Conservation (phyloP, 2,113 vertebrate genomes). For the Cephalopholis sonnerati region DNA sequence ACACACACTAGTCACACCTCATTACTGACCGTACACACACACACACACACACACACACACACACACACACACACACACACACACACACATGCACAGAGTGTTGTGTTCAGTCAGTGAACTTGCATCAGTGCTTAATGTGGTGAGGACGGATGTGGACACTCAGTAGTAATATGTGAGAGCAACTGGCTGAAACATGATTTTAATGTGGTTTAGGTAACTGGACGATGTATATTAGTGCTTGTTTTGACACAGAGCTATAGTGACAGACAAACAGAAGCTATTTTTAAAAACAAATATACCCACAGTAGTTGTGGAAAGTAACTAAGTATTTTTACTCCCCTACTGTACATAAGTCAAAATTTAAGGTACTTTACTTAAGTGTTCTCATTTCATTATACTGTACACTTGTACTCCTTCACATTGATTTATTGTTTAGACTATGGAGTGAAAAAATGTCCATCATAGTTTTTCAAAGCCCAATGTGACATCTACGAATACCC, state of each 20-base stretch:
- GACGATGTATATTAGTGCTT: not conserved
- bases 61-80: conserved; percentile 31
- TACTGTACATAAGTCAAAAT: not conserved
- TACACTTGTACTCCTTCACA: too few relatives aligned
- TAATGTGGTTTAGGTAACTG: conserved; percentile 43
- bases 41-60: conserved; percentile 27
- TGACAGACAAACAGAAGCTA: conserved; percentile 19
- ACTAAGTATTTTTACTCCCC: too few relatives aligned
- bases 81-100: not conserved
- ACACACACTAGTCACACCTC: conserved; percentile 73
- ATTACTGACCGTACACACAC: conserved; percentile 67
- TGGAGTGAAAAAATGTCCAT: too few relatives aligned
- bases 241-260: not conserved
- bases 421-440: not conserved
- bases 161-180: conserved; percentile 15
- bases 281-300: not conserved
- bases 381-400: too few relatives aligned
- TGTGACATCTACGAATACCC: too few relatives aligned
- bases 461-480: too few relatives aligned
- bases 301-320: too few relatives aligned
- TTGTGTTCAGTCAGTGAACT: conserved; percentile 51
- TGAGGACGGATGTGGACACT: conserved; percentile 51
- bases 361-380: not conserved
- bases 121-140: conserved; percentile 64
- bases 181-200: conserved; percentile 42